Evolutionary conservation across 2,113 vertebrate species (phyloP), one percentile per base, ranked within the genome.

Genomic region (Arenaria interpres): DNA sequence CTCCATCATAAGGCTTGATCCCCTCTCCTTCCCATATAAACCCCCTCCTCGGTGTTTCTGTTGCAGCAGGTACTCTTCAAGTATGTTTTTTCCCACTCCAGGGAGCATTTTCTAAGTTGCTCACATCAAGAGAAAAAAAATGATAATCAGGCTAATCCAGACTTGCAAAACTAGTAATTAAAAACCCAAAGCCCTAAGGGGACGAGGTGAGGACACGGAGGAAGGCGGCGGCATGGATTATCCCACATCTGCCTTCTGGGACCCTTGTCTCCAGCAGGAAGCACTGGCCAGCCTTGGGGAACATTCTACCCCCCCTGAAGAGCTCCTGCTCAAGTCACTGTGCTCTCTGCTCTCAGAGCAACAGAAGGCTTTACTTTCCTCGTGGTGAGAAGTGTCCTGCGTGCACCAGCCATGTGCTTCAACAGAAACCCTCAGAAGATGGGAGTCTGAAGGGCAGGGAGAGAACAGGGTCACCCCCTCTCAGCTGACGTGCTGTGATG

Each of bases 281-380:
- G 72, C 87, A 59, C 10, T 2, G 3, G 51, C 56, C 62, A 16
- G 62, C 32, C 30, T 51, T 12, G 21, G 45, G 68, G 25, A 30
- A 4, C 4, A 11, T 1, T 1, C 10, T 33, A 6, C 28, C 18
- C 51, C 37, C 20, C 2, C 12, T 6, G 0, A 2, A 53, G 48
- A 35, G 57, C 57, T 76, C 59, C 0, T 3, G 50, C 71, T 35
- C 13, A 4, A 66, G 39, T 22, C 59, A 16, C 43, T 1, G 7
- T 0, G 50, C 45, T 39, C 35, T 32, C 88, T 54, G 69, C 71
- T 69, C 46, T 5, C 54, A 5, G 43, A 66, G 71, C 63, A 21
- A 3, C 30, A 32, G 43, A 37, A 60, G 30, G 48, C 4, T 80
- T 39, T 10, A 1, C 19, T 53, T 63, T 22, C 48, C 45, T n/a